Evolutionary conservation across 2,888 invertebrate species (phyloP).

Genomic region (Frankliniella fusca): DNA sequence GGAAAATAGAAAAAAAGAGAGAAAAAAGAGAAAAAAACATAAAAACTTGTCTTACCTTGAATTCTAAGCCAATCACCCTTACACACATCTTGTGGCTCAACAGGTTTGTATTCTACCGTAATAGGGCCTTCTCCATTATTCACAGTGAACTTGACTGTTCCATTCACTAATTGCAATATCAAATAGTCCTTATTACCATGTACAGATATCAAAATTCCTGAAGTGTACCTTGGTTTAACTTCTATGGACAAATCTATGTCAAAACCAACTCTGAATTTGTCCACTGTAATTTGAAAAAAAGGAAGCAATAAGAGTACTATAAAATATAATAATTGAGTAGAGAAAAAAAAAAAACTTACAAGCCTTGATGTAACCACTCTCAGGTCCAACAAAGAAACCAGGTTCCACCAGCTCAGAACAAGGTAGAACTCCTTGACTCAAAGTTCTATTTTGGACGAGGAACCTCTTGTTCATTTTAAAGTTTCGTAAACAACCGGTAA

Average conservation of each 20-base stretch:
- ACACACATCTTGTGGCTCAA: conserved; percentile 69
- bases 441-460: conserved; percentile 57
- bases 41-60: conserved; percentile 53
- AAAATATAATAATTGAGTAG: conserved; percentile 29
- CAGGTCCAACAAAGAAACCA: conserved; percentile 79
- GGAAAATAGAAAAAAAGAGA: neutral
- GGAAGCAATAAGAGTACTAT: neutral
- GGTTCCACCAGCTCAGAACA: conserved; percentile 74
- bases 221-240: conserved; percentile 76
- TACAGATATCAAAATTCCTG: conserved; percentile 81
- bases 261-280: conserved; percentile 73
- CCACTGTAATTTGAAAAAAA: conserved; percentile 50
- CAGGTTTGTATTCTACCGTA: conserved; percentile 64
- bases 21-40: neutral
- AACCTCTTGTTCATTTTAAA: conserved; percentile 65
- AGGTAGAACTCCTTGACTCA: conserved; percentile 61
- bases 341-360: conserved; percentile 46
- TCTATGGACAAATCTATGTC: conserved; percentile 77
- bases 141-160: conserved; percentile 75
- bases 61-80: conserved; percentile 95
- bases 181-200: conserved; percentile 76
- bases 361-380: conserved; percentile 69
- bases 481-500: conserved; percentile 79
- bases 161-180: conserved; percentile 81
- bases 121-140: conserved; percentile 80